Percentiles rank a stretch among this genome's conserved stretches.
phyloP scores from a whole-genome alignment of 1,140 invertebrate species.

The Amyelois transitella region DNA sequence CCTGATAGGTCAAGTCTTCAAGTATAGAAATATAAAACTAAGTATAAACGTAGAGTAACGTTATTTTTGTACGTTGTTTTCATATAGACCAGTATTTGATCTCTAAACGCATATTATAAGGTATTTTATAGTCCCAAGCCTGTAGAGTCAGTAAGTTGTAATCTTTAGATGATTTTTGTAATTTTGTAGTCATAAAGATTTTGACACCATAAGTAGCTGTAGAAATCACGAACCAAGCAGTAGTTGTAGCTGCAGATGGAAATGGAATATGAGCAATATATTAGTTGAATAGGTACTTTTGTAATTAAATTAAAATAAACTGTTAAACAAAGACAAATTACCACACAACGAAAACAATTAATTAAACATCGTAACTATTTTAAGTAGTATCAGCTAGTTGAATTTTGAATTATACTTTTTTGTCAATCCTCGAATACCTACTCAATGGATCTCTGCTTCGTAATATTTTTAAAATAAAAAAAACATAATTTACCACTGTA shows the following conservation, averaged over 20 bases:
- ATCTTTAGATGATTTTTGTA: slow-evolving; percentile 4
- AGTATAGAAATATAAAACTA: background rate
- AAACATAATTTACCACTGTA: background rate
- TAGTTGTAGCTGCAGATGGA: background rate
- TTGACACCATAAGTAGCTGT: slow-evolving; percentile 1
- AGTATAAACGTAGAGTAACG: background rate
- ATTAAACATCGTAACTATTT: too few species aligned
- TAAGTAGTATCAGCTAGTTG: too few species aligned
- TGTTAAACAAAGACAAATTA: too few species aligned
- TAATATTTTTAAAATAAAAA: slow-evolving; percentile 1
- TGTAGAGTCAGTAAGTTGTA: background rate
- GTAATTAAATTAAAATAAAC: too few species aligned
- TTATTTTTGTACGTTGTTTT: background rate
- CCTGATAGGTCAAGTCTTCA: background rate
- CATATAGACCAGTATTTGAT: background rate
- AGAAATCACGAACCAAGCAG: background rate
- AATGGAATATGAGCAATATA: too few species aligned
- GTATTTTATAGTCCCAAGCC: background rate
- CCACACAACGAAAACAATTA: too few species aligned
- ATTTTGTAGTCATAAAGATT: slow-evolving; percentile 5
- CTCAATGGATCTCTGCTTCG: background rate
- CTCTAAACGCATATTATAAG: background rate
- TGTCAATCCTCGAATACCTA: background rate
- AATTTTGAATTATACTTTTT: background rate
- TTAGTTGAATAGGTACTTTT: too few species aligned